Conservation (phyloP, 2,797 vertebrate species). For the Ibycter americanus region DNA sequence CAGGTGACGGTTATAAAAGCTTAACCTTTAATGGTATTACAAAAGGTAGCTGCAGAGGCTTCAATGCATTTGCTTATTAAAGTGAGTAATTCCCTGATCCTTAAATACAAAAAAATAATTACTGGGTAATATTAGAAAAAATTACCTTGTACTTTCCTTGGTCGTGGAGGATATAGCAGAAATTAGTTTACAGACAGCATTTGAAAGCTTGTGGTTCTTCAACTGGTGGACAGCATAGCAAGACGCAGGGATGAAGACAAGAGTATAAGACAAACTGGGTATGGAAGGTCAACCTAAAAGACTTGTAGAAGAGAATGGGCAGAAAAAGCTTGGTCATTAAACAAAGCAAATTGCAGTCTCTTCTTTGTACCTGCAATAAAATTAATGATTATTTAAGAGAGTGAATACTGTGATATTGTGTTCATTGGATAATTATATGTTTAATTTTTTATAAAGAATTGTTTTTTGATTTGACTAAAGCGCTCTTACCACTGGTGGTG, state of each 20-base stretch:
- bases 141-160: background rate
- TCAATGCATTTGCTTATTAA: background rate
- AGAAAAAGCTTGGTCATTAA: background rate
- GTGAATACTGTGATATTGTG: background rate
- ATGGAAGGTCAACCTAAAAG: background rate
- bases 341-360: background rate
- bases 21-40: background rate
- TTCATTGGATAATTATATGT: background rate
- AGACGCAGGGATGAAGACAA: background rate
- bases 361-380: background rate
- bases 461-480: background rate
- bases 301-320: background rate
- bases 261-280: background rate
- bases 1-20: background rate
- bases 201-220: background rate
- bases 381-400: background rate
- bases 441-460: background rate
- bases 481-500: background rate
- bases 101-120: background rate
- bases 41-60: background rate
- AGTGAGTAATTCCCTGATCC: background rate
- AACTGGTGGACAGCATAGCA: background rate
- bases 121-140: background rate
- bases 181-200: background rate
- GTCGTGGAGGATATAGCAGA: background rate